Evolutionary conservation across 1,140 invertebrate species (phyloP), one percentile per base, ranked within the genome.

Genomic region (Formica exsecta): DNA sequence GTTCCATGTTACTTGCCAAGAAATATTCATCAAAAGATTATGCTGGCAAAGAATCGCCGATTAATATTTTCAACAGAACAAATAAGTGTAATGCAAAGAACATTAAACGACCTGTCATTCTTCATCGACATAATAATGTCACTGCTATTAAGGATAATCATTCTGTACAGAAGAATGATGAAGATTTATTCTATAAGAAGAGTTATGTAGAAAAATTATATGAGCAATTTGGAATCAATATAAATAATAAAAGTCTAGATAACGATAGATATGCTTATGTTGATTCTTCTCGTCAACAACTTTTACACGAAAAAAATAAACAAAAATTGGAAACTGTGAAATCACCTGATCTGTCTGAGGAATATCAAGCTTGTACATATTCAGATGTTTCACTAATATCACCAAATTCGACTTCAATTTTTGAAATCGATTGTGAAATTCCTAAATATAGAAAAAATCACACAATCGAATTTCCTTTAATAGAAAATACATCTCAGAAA

Each of bases 201-300:
- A 16, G 0, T 54, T 54, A 61, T 59, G 1, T 6, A 3, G n/a
- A 74, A 38, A 36, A 2, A 5, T 25, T 74, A 25, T 22, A 41
- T 25, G 16, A 59, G 3, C n/a, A 59, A 19, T 59, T 6, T 59
- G 71, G 38, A 25, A 59, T n/a, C 25, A 57, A 61, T 1, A n/a
- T 76, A 32, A n/a, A 32, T 32, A n/a, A 77, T n/a, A 29, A 22
- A 64, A 29, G 2, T 75, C 16, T 13, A 61, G 61, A 19, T 19
- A 48, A 51, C 5, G 4, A 19, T 9, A 71, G 19, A 29, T 1
- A 41, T 44, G 1, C 11, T 16, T 81, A 41, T 22, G 13, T 22
- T 54, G n/a, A 79, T 36, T 38, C 41, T 68, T 79, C 36, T 36
- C 62, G 29, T 54, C 62, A 51, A 68, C 62, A 79, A 66, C 41